Base-by-base conservation (phyloP, 2,888 invertebrate species). In the Phragmatobia fuliginosa region DNA sequence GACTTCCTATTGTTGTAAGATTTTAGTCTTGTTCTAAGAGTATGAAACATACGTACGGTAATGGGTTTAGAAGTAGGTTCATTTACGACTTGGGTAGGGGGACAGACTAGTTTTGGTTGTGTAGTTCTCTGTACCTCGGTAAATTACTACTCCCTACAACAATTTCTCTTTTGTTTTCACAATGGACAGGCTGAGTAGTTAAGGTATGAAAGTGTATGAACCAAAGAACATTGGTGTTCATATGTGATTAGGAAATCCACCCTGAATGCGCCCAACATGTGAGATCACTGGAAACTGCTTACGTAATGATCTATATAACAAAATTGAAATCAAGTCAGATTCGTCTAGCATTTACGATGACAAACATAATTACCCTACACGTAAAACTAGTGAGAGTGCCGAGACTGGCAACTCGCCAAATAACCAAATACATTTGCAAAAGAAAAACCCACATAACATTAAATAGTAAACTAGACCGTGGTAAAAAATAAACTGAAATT, bases 361-460 rank as follows among this genome's bases (percentile, higher is more conserved):
- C 56, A 25, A 28, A 56, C 28, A 28, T 25, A 52, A 14, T 56
- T 16, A 56, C 25, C n/a, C 56, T 14, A 56, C 28, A 56, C 28
- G 25, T 56, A 25, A 28, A 16, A 56, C 25, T 56, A 45, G 21
- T 21, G 21, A 56, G 1, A 28, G n/a, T n/a, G n/a, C n/a, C 56
- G 56, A 56, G 16, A 56, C 11, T 63, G 63, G 63, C 63, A 16
- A 31, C 32, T 14, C n/a, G 49, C 63, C 63, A 63, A 52, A 49
- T n/a, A 63, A 33, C n/a, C 18, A 16, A 49, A 49, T 63, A 49
- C n/a, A 63, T 63, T 63, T 63, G 14, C 38, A 41, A 31, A 41
- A 62, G n/a, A 63, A 62, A 45, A 63, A 63, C 32, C 8, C 33
- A 63, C 33, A n/a, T 63, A 32, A 63, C 8, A 49, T 56, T 56